Evolutionary conservation across 2,888 invertebrate genomes (phyloP).

Genomic region (Molorchus minor): DNA sequence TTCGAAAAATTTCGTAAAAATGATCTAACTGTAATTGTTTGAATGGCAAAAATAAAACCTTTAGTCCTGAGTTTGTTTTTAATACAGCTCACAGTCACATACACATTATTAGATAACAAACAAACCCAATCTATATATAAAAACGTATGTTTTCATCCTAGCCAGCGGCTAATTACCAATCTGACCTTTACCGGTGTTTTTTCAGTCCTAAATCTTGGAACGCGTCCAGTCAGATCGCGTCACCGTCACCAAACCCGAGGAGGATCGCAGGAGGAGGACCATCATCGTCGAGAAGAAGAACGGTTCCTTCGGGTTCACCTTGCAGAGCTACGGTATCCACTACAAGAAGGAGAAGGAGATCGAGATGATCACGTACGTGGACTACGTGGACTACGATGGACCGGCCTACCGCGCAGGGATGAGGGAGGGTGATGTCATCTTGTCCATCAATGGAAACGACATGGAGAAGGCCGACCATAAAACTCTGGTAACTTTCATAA

Average conservation of each 20-base stretch:
- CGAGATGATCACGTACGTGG: slow-evolving; percentile 97
- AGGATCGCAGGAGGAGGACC: slow-evolving; percentile 87
- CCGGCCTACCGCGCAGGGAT: slow-evolving; percentile 93
- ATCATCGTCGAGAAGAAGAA: slow-evolving; percentile 92
- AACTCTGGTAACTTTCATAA: slow-evolving; percentile 90
- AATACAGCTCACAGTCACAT: too few species aligned
- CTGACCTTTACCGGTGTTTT: too few species aligned
- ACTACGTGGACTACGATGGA: slow-evolving; percentile 93
- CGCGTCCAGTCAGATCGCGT: slow-evolving; percentile 78
- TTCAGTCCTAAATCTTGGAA: slow-evolving; percentile 73
- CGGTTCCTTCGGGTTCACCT: slow-evolving; percentile 92
- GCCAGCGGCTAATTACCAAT: too few species aligned
- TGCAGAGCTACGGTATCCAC: slow-evolving; percentile 97
- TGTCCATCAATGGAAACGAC: slow-evolving; percentile 95
- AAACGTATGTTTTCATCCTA: too few species aligned
- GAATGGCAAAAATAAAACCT: too few species aligned
- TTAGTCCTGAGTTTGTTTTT: too few species aligned
- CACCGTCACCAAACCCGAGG: slow-evolving; percentile 77
- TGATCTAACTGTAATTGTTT: too few species aligned
- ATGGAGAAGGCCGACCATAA: slow-evolving; percentile 96
- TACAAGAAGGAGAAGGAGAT: slow-evolving; percentile 94
- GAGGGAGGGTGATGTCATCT: slow-evolving; percentile 95
- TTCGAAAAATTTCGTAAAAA: too few species aligned
- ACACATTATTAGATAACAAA: too few species aligned
- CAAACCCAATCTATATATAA: too few species aligned